Evolutionary conservation across 2,797 vertebrate genomes (phyloP), one percentile per base, ranked within the genome.

Genomic region (Molossus molossus): DNA sequence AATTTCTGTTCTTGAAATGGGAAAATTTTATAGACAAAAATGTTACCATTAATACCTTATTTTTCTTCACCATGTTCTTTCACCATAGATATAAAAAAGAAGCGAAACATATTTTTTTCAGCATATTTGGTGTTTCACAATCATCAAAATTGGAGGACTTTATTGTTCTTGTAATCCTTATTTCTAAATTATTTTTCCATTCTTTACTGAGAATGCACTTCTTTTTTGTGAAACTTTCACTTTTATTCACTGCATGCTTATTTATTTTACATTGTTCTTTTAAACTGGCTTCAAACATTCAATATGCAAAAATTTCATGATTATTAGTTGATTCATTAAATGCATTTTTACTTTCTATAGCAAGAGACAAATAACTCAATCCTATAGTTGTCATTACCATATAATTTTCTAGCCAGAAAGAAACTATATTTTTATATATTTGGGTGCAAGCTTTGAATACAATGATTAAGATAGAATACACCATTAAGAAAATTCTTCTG

Each of bases 321-420:
- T 33, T 27, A 70, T 21, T 76, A 53, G 45, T 48, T 95, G 11
- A 62, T 94, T 90, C 5, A 72, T n/a, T 75, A 69, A 67, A 58
- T 88, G 23, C 33, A 64, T 18, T 21, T 62, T 96, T 94, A 69
- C 5, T 79, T 88, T 81, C 37, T 50, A 69, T 60, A 87, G 14
- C 3, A 73, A 86, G 7, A 70, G n/a, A 53, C 5, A 76, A 40
- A 18, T 58, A 75, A 33, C 9, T 77, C n/a, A 84, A 55, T 29
- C 17, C 50, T 57, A 55, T 77, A 57, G 14, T 14, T 53, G 9
- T 70, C 72, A 64, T 92, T 85, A 40, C 27, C 21, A 60, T 45
- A 27, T 70, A 92, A 33, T 90, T 67, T 90, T 86, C 67, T 65
- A 50, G 14, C 69, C 25, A 69, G 17, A 94, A 70, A 23, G 89